phyloP scores from a whole-genome alignment of 1,140 invertebrate species.

The Pectinophora gossypiella region DNA sequence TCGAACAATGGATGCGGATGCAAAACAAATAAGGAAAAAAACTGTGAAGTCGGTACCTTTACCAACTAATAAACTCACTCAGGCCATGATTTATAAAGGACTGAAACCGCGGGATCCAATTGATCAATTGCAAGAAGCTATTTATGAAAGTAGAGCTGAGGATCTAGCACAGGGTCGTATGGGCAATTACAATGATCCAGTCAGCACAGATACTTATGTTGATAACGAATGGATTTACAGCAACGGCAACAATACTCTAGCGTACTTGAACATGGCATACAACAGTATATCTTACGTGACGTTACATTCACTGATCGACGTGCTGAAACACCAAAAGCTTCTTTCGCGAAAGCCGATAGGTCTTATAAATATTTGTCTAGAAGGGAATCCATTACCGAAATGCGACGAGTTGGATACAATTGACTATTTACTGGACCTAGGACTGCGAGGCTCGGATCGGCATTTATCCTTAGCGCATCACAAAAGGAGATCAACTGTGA shows the following conservation, averaged over 20 bases:
- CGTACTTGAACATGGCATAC: neutral
- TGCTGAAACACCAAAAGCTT: neutral
- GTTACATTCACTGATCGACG: neutral
- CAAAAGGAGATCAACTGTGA: too few species aligned
- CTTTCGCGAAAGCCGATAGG: neutral
- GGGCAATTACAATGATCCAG: neutral
- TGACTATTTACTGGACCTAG: too few species aligned
- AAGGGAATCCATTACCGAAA: neutral
- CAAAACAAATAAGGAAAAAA: neutral
- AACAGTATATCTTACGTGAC: neutral
- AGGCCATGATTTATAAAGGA: neutral
- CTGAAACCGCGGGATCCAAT: too few species aligned
- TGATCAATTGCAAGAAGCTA: too few species aligned
- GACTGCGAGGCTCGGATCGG: too few species aligned
- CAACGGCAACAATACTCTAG: neutral
- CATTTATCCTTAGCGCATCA: too few species aligned
- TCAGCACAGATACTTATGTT: neutral
- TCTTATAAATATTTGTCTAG: neutral
- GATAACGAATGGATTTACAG: neutral
- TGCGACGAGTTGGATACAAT: too few species aligned
- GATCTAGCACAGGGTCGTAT: neutral
- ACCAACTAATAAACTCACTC: neutral
- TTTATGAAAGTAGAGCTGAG: neutral
- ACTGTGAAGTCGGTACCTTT: neutral
- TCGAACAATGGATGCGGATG: neutral